phyloP scores from a whole-genome alignment of 2,113 vertebrate genomes.

The Neogobius melanostomus region DNA sequence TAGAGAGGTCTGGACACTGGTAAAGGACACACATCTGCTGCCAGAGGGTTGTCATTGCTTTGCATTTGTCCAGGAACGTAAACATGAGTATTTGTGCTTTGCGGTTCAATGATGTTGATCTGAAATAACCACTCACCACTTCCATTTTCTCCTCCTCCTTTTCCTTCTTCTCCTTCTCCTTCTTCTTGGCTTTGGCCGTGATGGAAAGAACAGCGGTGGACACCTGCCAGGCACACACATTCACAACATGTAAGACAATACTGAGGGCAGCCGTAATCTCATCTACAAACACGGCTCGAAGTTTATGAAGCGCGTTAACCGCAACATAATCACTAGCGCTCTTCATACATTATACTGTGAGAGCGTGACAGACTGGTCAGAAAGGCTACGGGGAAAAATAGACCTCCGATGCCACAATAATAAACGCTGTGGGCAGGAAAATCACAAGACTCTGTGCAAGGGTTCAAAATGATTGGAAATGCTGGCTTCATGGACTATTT shows the following conservation, averaged over 20 bases:
- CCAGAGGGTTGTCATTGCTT: background rate
- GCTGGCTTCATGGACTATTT: conserved; percentile 24
- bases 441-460: conserved; percentile 13
- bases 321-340: conserved; percentile 34
- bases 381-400: conserved; percentile 23
- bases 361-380: conserved; percentile 19
- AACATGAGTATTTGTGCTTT: background rate
- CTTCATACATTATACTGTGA: conserved; percentile 17
- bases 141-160: conserved; percentile 98
- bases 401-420: conserved; percentile 37
- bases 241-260: conserved; percentile 39
- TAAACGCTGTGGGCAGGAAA: conserved; percentile 31
- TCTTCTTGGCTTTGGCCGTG: conserved; percentile 99
- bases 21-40: background rate
- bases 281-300: conserved; percentile 40
- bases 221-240: conserved; percentile 78
- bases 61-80: background rate
- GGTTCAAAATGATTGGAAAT: conserved; percentile 42
- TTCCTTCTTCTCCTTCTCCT: conserved; percentile 93
- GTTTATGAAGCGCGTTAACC: conserved; percentile 36
- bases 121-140: conserved; percentile 81
- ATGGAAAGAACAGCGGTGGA: conserved; percentile 98
- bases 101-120: background rate
- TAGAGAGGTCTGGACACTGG: conserved; percentile 11
- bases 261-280: conserved; percentile 16